Conservation (phyloP, 53 echinoderm and acorn worm species). For the Henricia sp. region DNA sequence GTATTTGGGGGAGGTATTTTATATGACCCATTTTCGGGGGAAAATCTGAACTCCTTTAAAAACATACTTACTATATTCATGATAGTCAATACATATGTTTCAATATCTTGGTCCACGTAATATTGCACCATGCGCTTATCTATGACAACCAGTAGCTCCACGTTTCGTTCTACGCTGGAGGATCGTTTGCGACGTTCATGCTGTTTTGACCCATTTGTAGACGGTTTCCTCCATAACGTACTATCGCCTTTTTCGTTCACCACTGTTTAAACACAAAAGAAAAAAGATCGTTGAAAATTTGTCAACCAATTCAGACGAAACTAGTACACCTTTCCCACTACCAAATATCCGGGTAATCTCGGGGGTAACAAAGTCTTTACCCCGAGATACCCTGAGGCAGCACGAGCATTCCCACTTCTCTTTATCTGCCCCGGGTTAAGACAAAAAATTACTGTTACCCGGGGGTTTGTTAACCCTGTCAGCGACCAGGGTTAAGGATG, state of each 20-base stretch:
- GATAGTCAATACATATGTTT: constrained; percentile 86
- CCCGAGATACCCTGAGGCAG: too few relatives aligned
- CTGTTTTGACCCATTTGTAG: neutral
- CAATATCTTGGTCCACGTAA: constrained; percentile 87
- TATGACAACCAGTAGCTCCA: constrained; percentile 85
- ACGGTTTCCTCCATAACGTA: neutral
- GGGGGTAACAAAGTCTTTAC: too few relatives aligned
- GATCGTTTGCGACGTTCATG: constrained; percentile 60
- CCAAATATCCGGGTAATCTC: too few relatives aligned
- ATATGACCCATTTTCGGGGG: too few relatives aligned
- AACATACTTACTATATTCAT: constrained; percentile 89
- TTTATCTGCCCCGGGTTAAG: too few relatives aligned
- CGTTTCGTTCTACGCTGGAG: constrained; percentile 79
- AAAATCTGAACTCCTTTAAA: too few relatives aligned
- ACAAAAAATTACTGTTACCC: too few relatives aligned
- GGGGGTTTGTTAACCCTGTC: too few relatives aligned
- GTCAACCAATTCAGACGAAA: neutral
- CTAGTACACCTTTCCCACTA: too few relatives aligned
- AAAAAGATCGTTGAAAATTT: neutral
- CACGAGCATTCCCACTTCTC: too few relatives aligned
- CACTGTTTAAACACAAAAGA: constrained; percentile 15
- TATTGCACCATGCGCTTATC: constrained; percentile 85
- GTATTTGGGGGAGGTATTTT: too few relatives aligned
- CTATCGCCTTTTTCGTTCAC: neutral
- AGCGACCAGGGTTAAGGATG: too few relatives aligned